phyloP scores from a whole-genome alignment of 1,140 invertebrate genomes.

The Globodera rostochiensis region DNA sequence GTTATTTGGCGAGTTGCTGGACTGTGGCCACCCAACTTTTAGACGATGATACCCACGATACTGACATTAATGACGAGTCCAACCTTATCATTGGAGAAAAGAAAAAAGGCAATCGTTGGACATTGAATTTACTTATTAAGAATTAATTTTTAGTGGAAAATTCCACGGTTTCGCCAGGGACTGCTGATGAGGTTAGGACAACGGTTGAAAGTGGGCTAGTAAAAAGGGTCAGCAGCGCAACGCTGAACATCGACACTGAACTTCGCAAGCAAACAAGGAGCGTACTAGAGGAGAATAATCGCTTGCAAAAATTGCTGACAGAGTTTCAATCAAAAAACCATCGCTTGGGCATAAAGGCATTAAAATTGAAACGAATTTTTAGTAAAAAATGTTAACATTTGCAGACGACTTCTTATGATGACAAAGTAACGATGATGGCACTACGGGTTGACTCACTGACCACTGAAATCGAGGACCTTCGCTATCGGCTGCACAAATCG shows the following conservation, averaged over 20 bases:
- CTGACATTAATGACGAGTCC: background rate
- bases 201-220: no score
- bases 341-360: conserved; percentile 36
- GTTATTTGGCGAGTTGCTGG: background rate
- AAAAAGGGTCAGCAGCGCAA: background rate
- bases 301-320: conserved; percentile 32
- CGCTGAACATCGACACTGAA: conserved; percentile 14
- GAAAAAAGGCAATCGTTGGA: background rate
- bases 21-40: background rate
- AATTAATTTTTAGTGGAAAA: background rate
- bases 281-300: conserved; percentile 35
- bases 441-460: conserved; percentile 34
- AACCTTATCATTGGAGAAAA: background rate
- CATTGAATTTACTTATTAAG: background rate
- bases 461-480: conserved; percentile 50
- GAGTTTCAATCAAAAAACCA: conserved; percentile 49
- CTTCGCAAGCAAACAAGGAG: conserved; percentile 14
- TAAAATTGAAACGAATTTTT: background rate
- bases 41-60: background rate
- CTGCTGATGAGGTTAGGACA: background rate
- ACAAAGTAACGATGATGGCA: conserved; percentile 49
- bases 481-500: conserved; percentile 45
- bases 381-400: background rate
- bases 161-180: background rate
- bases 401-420: conserved; percentile 36